These are phyloP conservation scores for Diceros bicornis DNA, from an alignment of 2,797 vertebrate species.

Conservation along the genomic window DNA sequence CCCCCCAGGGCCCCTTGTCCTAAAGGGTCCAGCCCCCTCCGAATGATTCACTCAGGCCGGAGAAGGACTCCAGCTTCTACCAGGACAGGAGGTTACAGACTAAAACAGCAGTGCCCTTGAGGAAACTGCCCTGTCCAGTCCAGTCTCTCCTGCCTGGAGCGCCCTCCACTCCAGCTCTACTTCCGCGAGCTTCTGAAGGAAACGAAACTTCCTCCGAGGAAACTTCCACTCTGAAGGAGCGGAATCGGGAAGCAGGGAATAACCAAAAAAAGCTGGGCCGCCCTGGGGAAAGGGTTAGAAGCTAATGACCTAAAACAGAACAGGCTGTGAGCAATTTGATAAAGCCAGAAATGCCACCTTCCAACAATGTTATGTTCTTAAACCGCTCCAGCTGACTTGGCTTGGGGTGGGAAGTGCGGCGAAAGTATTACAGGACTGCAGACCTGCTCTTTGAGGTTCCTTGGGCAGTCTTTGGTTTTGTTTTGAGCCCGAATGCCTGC, in stretches of 20 bases:
- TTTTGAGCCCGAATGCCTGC: not conserved
- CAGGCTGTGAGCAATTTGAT: not conserved
- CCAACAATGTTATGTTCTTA: not conserved
- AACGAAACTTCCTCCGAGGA: not conserved
- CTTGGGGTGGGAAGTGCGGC: not conserved
- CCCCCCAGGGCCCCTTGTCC: not conserved
- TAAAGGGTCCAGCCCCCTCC: not conserved
- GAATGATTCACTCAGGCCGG: not conserved
- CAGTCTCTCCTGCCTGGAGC: not conserved
- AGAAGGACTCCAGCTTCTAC: not conserved
- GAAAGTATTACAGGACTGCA: not conserved
- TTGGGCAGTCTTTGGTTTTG: not conserved
- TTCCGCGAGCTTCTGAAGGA: not conserved
- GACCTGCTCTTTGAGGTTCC: not conserved
- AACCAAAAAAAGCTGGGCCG: not conserved
- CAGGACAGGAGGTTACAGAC: not conserved
- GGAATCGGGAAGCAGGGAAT: not conserved
- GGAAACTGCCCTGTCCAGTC: not conserved
- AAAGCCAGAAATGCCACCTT: not conserved
- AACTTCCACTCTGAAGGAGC: not conserved
- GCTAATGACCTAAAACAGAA: constrained; percentile 56
- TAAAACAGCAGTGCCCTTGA: not conserved
- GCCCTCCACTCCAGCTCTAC: not conserved
- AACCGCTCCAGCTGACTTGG: not conserved
- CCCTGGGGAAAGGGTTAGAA: not conserved